Percentiles rank a stretch among this genome's conserved stretches.
Conservation (phyloP, 2,888 invertebrate genomes). For the Tromatobia lineatoria region DNA sequence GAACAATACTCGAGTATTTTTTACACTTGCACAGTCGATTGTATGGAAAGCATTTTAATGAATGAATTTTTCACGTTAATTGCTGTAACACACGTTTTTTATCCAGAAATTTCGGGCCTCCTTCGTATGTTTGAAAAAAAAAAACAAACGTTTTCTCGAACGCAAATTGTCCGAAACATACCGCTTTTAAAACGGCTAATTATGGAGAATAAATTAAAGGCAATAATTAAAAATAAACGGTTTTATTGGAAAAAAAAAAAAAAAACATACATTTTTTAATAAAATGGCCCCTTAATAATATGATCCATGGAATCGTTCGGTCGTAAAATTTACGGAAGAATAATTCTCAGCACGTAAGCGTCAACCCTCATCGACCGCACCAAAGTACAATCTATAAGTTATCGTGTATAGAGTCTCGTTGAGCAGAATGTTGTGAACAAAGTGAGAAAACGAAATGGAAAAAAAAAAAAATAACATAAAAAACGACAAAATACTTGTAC, state of each 20-base stretch:
- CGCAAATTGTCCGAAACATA: not conserved
- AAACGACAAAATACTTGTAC: conserved; percentile 15
- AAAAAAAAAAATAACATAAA: not conserved
- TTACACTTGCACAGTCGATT: not conserved
- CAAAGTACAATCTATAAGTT: conserved; percentile 59
- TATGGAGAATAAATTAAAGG: not conserved
- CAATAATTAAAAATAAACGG: not conserved
- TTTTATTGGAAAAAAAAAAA: not conserved
- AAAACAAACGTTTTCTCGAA: not conserved
- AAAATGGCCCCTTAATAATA: not conserved
- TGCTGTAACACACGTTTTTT: not conserved
- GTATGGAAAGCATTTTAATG: not conserved
- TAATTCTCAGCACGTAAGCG: not conserved
- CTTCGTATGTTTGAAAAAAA: too few species aligned
- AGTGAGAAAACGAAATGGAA: not conserved
- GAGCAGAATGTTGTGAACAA: conserved; percentile 1
- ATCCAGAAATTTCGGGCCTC: too few species aligned
- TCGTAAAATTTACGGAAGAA: conserved; percentile 1
- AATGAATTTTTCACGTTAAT: not conserved
- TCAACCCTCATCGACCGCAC: conserved; percentile 48
- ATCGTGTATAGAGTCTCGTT: conserved; percentile 45
- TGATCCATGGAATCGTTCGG: not conserved
- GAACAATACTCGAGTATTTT: conserved; percentile 3
- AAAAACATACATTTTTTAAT: too few species aligned
- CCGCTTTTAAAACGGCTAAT: not conserved